Percentiles rank a stretch among this genome's conserved stretches.
Evolutionary conservation across 2,797 vertebrate species (phyloP).

Genomic region (Bovichtus variegatus): DNA sequence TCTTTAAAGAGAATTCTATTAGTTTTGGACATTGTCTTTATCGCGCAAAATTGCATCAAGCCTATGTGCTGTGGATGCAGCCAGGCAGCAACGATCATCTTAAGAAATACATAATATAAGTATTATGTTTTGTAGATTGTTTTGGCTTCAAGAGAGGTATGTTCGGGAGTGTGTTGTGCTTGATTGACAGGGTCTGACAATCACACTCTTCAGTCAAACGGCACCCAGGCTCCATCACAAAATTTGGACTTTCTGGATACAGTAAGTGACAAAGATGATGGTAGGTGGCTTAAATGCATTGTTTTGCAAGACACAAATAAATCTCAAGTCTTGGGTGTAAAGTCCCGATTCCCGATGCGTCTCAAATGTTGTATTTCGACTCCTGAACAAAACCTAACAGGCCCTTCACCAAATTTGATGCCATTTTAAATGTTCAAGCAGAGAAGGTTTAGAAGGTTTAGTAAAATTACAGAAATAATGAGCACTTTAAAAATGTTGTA

Average conservation of each 20-base stretch:
- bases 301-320: not conserved
- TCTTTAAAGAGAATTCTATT: no score
- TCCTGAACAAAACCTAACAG: not conserved
- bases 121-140: not conserved
- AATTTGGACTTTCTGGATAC: not conserved
- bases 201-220: not conserved
- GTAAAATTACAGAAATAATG: not conserved
- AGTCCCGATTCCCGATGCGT: not conserved
- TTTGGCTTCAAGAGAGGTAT: not conserved
- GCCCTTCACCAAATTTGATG: not conserved
- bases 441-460: not conserved
- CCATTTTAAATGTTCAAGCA: not conserved
- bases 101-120: no score
- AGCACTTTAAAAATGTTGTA: no score
- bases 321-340: not conserved
- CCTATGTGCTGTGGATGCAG: no score
- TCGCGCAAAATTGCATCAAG: not conserved
- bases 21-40: not conserved
- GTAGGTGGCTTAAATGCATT: not conserved
- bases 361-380: not conserved
- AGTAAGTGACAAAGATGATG: not conserved
- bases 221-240: not conserved
- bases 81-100: no score
- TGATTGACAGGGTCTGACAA: not conserved
- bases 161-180: not conserved